Evolutionary conservation across 2,888 invertebrate species (phyloP).

Genomic region (Calliopum simillimum): DNA sequence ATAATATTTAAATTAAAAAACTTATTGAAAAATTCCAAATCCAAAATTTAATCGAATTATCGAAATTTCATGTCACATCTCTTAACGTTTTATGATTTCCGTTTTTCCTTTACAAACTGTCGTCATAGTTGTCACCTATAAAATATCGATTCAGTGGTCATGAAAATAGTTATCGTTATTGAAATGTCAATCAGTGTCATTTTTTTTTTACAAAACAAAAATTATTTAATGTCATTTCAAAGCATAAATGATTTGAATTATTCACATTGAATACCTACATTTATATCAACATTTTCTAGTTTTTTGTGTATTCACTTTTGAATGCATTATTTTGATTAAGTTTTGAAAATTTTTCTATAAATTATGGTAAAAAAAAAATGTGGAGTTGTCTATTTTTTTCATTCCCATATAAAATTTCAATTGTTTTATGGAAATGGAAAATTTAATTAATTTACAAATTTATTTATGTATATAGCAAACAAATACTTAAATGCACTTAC

Average conservation of each 20-base stretch:
- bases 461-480: too few species aligned
- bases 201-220: neutral
- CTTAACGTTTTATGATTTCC: constrained; percentile 42
- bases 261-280: constrained; percentile 37
- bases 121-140: constrained; percentile 48
- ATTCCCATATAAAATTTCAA: too few species aligned
- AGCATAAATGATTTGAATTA: constrained; percentile 35
- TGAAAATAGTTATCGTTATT: constrained; percentile 44
- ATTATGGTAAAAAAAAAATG: constrained; percentile 2
- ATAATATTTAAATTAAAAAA: constrained; percentile 12
- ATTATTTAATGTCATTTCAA: constrained; percentile 34
- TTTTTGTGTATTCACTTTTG: constrained; percentile 24
- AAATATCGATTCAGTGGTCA: constrained; percentile 68
- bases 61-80: constrained; percentile 59
- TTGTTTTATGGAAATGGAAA: too few species aligned
- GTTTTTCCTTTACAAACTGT: constrained; percentile 43
- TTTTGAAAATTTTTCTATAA: neutral
- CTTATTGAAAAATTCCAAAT: neutral
- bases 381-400: constrained; percentile 11
- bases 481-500: too few species aligned
- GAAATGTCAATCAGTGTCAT: constrained; percentile 39
- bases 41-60: constrained; percentile 50
- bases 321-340: constrained; percentile 28
- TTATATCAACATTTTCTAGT: constrained; percentile 29
- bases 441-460: too few species aligned